phyloP scores from a whole-genome alignment of 2,888 invertebrate genomes.

The Nebria brevicollis region DNA sequence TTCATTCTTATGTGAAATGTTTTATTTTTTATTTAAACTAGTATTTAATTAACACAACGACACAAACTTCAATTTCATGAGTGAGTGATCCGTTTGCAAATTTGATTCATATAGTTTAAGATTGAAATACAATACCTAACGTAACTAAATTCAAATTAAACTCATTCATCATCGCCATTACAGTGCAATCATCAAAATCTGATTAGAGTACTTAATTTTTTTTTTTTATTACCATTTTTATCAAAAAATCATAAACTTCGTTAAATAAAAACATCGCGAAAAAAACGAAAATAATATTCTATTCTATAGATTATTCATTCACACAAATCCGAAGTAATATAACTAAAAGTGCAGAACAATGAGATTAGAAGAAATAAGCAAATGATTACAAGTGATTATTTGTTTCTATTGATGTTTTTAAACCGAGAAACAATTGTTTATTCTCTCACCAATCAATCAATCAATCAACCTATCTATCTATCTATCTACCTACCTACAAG shows the following conservation, averaged over 20 bases:
- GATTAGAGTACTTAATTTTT: background rate
- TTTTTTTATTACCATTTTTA: background rate
- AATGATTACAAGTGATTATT: background rate
- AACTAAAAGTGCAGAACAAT: background rate
- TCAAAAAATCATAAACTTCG: background rate
- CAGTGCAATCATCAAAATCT: background rate
- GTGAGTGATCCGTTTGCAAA: background rate
- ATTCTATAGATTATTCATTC: constrained; percentile 36
- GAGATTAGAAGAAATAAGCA: constrained; percentile 15
- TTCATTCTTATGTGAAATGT: constrained; percentile 43
- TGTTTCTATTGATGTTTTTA: background rate
- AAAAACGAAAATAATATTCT: constrained; percentile 4
- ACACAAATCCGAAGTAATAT: constrained; percentile 31
- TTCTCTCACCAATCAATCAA: too few species aligned
- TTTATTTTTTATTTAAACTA: constrained; percentile 33
- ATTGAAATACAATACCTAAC: background rate
- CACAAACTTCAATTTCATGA: background rate
- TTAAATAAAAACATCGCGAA: background rate
- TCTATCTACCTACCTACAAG: too few species aligned
- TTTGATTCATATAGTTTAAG: background rate
- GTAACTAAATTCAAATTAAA: background rate
- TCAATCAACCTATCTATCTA: too few species aligned
- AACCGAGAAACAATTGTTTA: too few species aligned
- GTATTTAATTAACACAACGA: background rate
- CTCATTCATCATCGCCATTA: background rate